Evolutionary conservation across 1,140 invertebrate species (phyloP).

Genomic region (Drosophila tristis): DNA sequence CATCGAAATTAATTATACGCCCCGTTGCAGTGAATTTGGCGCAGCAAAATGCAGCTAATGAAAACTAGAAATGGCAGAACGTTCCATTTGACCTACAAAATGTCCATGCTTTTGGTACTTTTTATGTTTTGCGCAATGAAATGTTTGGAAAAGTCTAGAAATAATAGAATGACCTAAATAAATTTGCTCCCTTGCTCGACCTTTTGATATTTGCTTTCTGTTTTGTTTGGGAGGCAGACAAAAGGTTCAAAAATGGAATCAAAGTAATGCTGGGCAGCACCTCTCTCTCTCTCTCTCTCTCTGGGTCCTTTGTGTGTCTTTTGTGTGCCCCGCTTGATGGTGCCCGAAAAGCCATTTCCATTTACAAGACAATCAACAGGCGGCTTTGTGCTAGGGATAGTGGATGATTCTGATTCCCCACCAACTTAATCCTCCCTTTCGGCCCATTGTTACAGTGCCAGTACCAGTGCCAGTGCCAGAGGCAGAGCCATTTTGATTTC

Average conservation of each 20-base stretch:
- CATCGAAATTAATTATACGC: conserved; percentile 73
- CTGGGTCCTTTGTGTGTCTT: conserved; percentile 8
- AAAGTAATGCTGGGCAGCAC: conserved; percentile 24
- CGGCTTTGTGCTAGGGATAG: conserved; percentile 42
- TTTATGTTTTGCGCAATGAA: conserved; percentile 5
- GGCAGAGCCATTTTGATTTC: conserved; percentile 1
- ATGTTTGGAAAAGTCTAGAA: no score
- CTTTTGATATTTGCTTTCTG: conserved; percentile 46
- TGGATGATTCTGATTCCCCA: conserved; percentile 8
- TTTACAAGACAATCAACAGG: conserved; percentile 70
- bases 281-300: conserved; percentile 1
- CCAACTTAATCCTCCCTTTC: background rate
- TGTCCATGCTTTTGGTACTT: background rate
- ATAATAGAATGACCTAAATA: conserved; percentile 39
- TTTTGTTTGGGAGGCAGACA: conserved; percentile 18
- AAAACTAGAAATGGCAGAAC: background rate
- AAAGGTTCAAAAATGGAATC: conserved; percentile 28
- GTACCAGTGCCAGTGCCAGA: conserved; percentile 9
- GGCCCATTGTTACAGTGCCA: conserved; percentile 8
- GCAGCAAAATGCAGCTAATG: conserved; percentile 28
- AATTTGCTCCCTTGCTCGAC: conserved; percentile 29
- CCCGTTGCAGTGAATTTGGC: conserved; percentile 46
- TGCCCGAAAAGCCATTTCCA: conserved; percentile 74
- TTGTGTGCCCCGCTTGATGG: conserved; percentile 52
- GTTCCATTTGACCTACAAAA: background rate